Conservation (phyloP, 2,888 invertebrate species). For the Drosophila suboccidentalis region DNA sequence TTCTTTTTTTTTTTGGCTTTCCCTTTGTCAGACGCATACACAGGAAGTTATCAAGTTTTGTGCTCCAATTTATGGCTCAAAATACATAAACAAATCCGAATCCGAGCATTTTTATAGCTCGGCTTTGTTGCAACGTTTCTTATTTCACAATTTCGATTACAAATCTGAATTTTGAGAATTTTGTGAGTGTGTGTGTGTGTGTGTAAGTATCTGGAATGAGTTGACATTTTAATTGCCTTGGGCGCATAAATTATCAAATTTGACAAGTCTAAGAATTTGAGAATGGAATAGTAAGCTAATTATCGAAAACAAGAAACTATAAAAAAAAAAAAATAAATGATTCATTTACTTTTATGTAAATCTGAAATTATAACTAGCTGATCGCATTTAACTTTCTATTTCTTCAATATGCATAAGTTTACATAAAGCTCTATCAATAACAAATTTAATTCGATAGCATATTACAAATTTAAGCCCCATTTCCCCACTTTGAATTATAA, state of each 20-base stretch:
- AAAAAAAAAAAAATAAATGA: conserved; percentile 25
- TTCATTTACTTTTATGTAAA: background rate
- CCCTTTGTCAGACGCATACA: conserved; percentile 22
- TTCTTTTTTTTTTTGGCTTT: background rate
- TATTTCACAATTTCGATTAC: conserved; percentile 65
- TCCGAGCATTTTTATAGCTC: conserved; percentile 54
- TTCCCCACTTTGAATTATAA: conserved; percentile 3
- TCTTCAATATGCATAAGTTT: conserved; percentile 7
- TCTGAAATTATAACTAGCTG: too few relatives aligned
- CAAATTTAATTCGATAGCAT: background rate
- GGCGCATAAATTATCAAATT: conserved; percentile 55
- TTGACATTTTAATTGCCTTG: conserved; percentile 66
- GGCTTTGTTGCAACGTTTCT: conserved; percentile 44
- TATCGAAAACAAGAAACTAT: conserved; percentile 12
- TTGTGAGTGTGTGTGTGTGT: background rate
- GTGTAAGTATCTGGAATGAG: too few relatives aligned
- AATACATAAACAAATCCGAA: conserved; percentile 50
- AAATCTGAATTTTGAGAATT: conserved; percentile 28
- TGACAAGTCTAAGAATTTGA: conserved; percentile 48
- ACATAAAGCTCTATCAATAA: background rate
- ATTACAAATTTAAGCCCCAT: conserved; percentile 12
- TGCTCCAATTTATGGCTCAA: conserved; percentile 61
- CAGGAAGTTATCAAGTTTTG: conserved; percentile 63
- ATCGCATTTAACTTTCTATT: conserved; percentile 32
- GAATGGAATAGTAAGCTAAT: conserved; percentile 19